phyloP scores from a whole-genome alignment of 2,888 invertebrate species.

The Epinotia bilunana region DNA sequence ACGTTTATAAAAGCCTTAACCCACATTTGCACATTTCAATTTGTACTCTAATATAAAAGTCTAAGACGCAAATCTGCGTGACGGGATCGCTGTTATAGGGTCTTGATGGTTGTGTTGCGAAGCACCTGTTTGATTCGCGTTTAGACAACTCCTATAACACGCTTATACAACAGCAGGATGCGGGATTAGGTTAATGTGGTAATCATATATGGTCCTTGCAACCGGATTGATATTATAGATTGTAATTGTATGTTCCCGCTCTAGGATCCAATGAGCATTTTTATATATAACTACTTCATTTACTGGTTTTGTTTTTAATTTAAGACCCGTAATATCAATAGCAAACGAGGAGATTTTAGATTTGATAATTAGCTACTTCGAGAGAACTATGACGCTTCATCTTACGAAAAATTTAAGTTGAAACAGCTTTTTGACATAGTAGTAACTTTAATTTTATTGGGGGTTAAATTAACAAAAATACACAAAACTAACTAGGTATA shows the following conservation, averaged over 20 bases:
- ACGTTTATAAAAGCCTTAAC: background rate
- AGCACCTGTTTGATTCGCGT: conserved; percentile 35
- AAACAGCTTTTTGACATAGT: too few species aligned
- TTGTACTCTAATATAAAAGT: background rate
- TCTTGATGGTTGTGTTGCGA: background rate
- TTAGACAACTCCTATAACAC: conserved; percentile 25
- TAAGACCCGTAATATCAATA: too few species aligned
- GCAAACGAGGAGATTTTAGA: too few species aligned
- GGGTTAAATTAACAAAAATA: too few species aligned
- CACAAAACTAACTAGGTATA: too few species aligned
- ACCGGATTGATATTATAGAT: conserved; percentile 18
- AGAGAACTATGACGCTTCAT: too few species aligned
- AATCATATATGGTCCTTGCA: conserved; percentile 26
- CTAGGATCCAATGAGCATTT: background rate
- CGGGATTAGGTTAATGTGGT: conserved; percentile 32
- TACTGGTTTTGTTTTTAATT: too few species aligned
- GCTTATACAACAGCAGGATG: conserved; percentile 26
- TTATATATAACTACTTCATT: too few species aligned
- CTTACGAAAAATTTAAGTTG: too few species aligned
- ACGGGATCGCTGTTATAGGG: background rate
- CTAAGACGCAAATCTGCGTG: background rate
- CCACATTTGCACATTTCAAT: background rate
- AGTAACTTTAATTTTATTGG: too few species aligned
- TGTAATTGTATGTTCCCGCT: background rate
- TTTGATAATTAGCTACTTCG: too few species aligned